Evolutionary conservation across 2,888 invertebrate genomes (phyloP).

Genomic region (Glaucopsyche alexis): DNA sequence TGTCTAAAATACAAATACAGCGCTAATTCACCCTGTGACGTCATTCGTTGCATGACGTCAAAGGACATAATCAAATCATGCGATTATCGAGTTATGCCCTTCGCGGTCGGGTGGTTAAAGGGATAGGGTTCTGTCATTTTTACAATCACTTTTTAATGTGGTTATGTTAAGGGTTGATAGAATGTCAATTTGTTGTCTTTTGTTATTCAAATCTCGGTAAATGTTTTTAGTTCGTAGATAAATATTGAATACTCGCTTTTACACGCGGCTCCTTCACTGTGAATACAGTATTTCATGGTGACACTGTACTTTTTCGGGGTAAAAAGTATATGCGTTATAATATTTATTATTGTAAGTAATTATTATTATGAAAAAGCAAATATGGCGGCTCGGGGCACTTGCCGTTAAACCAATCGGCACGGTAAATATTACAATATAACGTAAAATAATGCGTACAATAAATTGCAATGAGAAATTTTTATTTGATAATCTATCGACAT

Average conservation of each 20-base stretch:
- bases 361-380: no score
- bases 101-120: slow-evolving; percentile 46
- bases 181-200: slow-evolving; percentile 23
- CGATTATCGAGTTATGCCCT: slow-evolving; percentile 65
- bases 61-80: slow-evolving; percentile 61
- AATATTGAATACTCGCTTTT: not conserved
- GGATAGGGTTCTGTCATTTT: slow-evolving; percentile 29
- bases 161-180: not conserved
- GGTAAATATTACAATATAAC: no score
- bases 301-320: no score
- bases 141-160: slow-evolving; percentile 13
- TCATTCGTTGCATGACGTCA: slow-evolving; percentile 52
- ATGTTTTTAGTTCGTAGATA: not conserved
- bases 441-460: no score
- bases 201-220: not conserved
- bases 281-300: no score
- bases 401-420: no score
- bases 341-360: no score
- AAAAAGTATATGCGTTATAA: no score
- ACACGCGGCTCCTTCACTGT: no score
- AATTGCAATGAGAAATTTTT: no score
- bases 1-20: not conserved
- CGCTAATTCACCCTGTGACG: slow-evolving; percentile 40
- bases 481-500: no score
- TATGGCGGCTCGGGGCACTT: no score